phyloP scores from a whole-genome alignment of 2,888 invertebrate genomes.

The Caenorhabditis sinica region DNA sequence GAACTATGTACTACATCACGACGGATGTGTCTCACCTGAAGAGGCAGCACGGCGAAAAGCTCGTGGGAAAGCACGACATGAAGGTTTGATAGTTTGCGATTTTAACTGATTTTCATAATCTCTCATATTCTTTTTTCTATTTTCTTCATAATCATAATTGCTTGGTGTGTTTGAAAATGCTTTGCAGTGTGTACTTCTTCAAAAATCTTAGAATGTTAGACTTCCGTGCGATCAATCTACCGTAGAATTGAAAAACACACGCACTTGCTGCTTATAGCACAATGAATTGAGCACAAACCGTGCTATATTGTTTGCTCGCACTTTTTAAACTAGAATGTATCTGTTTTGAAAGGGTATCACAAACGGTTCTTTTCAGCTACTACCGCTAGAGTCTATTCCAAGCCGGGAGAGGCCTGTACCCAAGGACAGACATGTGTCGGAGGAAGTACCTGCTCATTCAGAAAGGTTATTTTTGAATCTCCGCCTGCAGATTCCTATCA shows the following conservation, averaged over 20 bases:
- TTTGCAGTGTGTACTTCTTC: slow-evolving; percentile 32
- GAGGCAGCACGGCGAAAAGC: slow-evolving; percentile 69
- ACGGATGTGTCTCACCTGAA: slow-evolving; percentile 79
- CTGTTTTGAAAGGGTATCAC: no score
- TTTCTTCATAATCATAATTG: slow-evolving; percentile 30
- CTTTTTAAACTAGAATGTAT: background rate
- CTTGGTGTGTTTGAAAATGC: slow-evolving; percentile 54
- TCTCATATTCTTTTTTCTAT: slow-evolving; percentile 2
- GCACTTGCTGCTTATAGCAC: slow-evolving; percentile 47
- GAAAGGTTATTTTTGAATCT: slow-evolving; percentile 36
- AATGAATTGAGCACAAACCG: slow-evolving; percentile 31
- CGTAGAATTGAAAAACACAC: slow-evolving; percentile 6
- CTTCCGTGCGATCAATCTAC: slow-evolving; percentile 1
- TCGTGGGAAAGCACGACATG: slow-evolving; percentile 71
- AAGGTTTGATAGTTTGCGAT: slow-evolving; percentile 61
- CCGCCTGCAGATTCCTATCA: no score
- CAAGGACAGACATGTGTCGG: slow-evolving; percentile 75
- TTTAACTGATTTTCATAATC: slow-evolving; percentile 23
- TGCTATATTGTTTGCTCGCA: slow-evolving; percentile 55
- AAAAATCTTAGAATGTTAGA: slow-evolving; percentile 3
- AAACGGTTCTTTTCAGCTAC: slow-evolving; percentile 51
- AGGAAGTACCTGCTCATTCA: slow-evolving; percentile 73
- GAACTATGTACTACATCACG: slow-evolving; percentile 77
- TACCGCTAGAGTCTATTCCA: slow-evolving; percentile 70
- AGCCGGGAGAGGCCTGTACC: slow-evolving; percentile 77